Percentiles rank a stretch among this genome's conserved stretches.
Conservation (phyloP, 64 coral and sea anemone species). For the Hydrozoanthus tunicans region DNA sequence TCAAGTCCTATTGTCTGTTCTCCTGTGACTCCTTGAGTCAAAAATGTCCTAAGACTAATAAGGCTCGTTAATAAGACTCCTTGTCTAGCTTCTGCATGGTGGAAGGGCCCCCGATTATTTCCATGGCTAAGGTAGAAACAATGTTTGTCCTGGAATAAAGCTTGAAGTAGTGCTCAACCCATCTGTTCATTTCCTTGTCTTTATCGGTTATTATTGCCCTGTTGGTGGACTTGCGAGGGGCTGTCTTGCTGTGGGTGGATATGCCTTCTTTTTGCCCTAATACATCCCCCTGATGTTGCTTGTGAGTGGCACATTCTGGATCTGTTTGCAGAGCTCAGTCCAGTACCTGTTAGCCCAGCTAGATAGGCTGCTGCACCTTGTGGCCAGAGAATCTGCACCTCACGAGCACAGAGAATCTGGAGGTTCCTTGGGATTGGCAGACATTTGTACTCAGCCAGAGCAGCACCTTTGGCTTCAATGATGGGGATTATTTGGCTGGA, state of each 20-base stretch:
- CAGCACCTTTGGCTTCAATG: slow-evolving; percentile 16
- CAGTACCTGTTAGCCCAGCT: slow-evolving; percentile 45
- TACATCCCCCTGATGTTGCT: slow-evolving; percentile 51
- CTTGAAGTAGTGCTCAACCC: neutral
- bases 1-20: too few species aligned
- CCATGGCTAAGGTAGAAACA: neutral
- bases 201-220: slow-evolving; percentile 26
- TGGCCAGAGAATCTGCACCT: neutral
- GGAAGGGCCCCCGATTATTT: slow-evolving; percentile 16
- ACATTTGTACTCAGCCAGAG: slow-evolving; percentile 11
- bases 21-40: too few species aligned
- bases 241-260: slow-evolving; percentile 29
- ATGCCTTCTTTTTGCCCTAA: slow-evolving; percentile 41
- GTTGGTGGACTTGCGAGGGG: slow-evolving; percentile 2
- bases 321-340: neutral
- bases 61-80: too few species aligned
- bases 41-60: too few species aligned
- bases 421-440: neutral
- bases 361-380: slow-evolving; percentile 3
- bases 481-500: slow-evolving; percentile 34
- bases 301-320: slow-evolving; percentile 5
- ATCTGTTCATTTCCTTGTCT: neutral
- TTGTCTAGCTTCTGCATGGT: too few species aligned
- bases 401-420: neutral
- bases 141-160: slow-evolving; percentile 45